These are phyloP conservation scores for Drosophila sechellia DNA, from an alignment of 1,140 invertebrate species.

Conservation along the genomic window DNA sequence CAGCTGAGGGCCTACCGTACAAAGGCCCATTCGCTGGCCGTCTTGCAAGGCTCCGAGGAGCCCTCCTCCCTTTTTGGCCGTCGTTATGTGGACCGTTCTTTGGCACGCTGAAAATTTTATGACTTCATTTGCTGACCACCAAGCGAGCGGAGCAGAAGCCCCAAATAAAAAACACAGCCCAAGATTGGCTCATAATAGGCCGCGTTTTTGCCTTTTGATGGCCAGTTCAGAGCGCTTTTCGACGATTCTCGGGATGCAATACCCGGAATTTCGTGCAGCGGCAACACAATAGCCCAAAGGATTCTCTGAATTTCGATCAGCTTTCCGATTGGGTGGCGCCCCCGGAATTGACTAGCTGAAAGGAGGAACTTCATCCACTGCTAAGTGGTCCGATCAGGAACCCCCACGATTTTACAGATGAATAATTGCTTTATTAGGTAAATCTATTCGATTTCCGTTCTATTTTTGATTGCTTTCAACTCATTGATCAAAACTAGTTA, in stretches of 20 bases:
- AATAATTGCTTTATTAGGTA: not conserved
- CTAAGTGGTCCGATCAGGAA: not conserved
- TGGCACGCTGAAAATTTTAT: conserved; percentile 83
- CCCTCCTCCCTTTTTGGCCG: conserved; percentile 11
- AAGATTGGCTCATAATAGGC: conserved; percentile 70
- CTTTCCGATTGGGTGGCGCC: conserved; percentile 54
- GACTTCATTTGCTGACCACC: conserved; percentile 81
- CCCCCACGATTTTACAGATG: not conserved
- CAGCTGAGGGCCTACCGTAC: conserved; percentile 77
- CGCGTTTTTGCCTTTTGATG: conserved; percentile 42
- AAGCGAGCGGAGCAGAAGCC: conserved; percentile 55
- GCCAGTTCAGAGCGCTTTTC: conserved; percentile 36
- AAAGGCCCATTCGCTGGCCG: conserved; percentile 13
- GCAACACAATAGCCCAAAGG: conserved; percentile 75
- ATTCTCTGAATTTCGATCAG: conserved; percentile 76
- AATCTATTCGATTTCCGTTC: too few species aligned
- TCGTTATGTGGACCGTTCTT: conserved; percentile 44
- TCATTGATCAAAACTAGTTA: too few species aligned
- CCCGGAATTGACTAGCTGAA: conserved; percentile 40
- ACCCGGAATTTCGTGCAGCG: conserved; percentile 75
- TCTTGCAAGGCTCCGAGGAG: conserved; percentile 9
- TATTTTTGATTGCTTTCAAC: too few species aligned
- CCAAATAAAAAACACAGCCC: conserved; percentile 39
- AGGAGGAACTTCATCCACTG: not conserved
- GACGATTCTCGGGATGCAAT: conserved; percentile 60